Evolutionary conservation across 37 sponge, comb jelly and placozoan genomes (phyloP).

Genomic region (Tethya wilhelma): DNA sequence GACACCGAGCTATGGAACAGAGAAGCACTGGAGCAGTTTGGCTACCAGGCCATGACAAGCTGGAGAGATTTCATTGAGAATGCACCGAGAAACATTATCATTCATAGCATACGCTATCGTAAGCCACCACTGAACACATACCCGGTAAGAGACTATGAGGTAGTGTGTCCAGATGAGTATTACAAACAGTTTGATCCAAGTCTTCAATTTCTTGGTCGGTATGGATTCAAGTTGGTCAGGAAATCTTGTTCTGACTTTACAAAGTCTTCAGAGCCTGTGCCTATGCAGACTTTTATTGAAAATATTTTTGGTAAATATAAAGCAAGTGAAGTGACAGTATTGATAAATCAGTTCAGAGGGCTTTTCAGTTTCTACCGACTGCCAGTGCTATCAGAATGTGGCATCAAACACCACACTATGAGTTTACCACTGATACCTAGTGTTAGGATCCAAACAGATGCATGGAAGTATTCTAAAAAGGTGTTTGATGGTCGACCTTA

Average conservation of each 20-base stretch:
- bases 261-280: slow-evolving; percentile 11
- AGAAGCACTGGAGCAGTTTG: not conserved
- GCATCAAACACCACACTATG: not conserved
- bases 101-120: slow-evolving; percentile 30
- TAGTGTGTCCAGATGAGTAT: slow-evolving; percentile 14
- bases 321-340: slow-evolving; percentile 14
- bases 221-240: slow-evolving; percentile 27
- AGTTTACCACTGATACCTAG: slow-evolving; percentile 17
- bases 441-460: not conserved
- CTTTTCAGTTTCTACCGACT: slow-evolving; percentile 43
- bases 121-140: slow-evolving; percentile 21
- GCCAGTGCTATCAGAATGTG: slow-evolving; percentile 28
- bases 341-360: slow-evolving; percentile 50
- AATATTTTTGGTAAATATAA: slow-evolving; percentile 16
- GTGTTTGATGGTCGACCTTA: slow-evolving; percentile 7
- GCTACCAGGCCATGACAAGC: not conserved
- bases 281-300: not conserved
- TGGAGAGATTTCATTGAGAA: slow-evolving; percentile 32
- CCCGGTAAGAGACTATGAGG: not conserved
- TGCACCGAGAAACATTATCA: slow-evolving; percentile 30
- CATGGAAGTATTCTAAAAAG: not conserved
- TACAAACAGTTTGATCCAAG: slow-evolving; percentile 7
- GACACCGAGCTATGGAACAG: slow-evolving; percentile 24
- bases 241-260: slow-evolving; percentile 29
- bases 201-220: not conserved